Evolutionary conservation across 2,797 vertebrate species (phyloP).

Genomic region (Amblyopsis hoosieri): DNA sequence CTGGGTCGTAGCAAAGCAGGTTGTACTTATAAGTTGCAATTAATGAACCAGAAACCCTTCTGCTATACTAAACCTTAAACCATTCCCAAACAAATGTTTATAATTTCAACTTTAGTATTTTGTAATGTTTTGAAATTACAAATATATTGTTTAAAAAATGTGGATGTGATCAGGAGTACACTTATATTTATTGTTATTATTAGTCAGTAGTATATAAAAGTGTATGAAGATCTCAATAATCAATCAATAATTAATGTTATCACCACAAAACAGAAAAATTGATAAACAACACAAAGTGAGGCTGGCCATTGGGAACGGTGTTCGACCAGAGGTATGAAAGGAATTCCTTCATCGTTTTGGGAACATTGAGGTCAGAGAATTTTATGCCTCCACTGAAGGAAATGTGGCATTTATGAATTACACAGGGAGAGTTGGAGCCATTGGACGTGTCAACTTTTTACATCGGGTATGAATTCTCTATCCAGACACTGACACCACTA

Average conservation of each 20-base stretch:
- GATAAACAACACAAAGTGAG: conserved; percentile 85
- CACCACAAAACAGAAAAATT: conserved; percentile 71
- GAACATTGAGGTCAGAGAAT: conserved; percentile 81
- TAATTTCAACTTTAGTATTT: no score
- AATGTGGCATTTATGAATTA: conserved; percentile 88
- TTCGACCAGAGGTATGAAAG: conserved; percentile 86
- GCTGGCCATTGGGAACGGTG: conserved; percentile 85
- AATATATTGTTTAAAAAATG: no score
- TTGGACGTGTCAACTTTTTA: conserved; percentile 81
- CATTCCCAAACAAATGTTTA: no score
- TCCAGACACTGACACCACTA: background rate
- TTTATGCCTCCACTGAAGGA: conserved; percentile 89
- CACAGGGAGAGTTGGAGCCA: conserved; percentile 82
- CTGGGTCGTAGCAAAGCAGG: no score
- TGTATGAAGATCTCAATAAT: no score
- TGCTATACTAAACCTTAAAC: no score
- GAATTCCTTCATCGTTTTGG: conserved; percentile 86
- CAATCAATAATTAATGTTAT: background rate
- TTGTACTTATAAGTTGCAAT: no score
- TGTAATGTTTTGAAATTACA: no score
- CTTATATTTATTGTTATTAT: no score
- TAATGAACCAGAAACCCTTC: no score
- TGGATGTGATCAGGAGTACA: no score
- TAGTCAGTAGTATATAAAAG: no score
- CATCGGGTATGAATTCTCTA: conserved; percentile 72